A percentile compares a stretch with the other conserved stretches of the same genome.
Evolutionary conservation across 2,888 invertebrate genomes (phyloP).

Genomic region (Calliopum simillimum): DNA sequence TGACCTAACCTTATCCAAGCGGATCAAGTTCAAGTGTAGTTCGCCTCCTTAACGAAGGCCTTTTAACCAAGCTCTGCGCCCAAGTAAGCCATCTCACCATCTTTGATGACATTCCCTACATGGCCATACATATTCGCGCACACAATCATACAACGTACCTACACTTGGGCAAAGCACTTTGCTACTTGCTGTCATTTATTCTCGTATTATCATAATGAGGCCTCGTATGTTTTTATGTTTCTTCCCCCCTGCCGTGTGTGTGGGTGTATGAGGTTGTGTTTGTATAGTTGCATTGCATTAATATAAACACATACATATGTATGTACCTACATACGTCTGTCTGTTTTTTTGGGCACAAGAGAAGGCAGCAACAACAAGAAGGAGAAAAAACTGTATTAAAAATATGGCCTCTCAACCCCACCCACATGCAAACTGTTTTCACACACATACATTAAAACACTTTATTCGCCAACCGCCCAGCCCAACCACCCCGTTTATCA

Average conservation of each 20-base stretch:
- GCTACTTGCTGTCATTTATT: conserved; percentile 57
- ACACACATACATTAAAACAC: neutral
- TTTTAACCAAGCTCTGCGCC: too few relatives aligned
- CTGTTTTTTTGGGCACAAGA: conserved; percentile 27
- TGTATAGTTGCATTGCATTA: conserved; percentile 6
- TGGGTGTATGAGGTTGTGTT: conserved; percentile 28
- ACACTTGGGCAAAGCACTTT: conserved; percentile 10
- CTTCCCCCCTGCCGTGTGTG: conserved; percentile 39
- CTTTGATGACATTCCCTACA: too few relatives aligned
- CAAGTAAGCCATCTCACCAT: too few relatives aligned
- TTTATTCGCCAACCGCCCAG: neutral
- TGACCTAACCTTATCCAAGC: too few relatives aligned
- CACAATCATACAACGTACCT: neutral
- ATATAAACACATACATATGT: conserved; percentile 37
- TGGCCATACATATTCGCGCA: too few relatives aligned
- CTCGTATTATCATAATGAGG: conserved; percentile 62
- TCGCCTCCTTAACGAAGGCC: too few relatives aligned
- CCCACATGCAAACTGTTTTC: neutral
- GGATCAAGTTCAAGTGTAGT: too few relatives aligned
- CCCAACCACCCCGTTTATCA: neutral
- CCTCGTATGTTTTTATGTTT: conserved; percentile 63
- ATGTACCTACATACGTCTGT: conserved; percentile 28
- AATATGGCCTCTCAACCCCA: conserved; percentile 24
- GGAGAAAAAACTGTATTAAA: conserved; percentile 25
- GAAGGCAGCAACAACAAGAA: neutral